Conservation (phyloP, 2,113 vertebrate species). For the Opisthocomus hoazin region DNA sequence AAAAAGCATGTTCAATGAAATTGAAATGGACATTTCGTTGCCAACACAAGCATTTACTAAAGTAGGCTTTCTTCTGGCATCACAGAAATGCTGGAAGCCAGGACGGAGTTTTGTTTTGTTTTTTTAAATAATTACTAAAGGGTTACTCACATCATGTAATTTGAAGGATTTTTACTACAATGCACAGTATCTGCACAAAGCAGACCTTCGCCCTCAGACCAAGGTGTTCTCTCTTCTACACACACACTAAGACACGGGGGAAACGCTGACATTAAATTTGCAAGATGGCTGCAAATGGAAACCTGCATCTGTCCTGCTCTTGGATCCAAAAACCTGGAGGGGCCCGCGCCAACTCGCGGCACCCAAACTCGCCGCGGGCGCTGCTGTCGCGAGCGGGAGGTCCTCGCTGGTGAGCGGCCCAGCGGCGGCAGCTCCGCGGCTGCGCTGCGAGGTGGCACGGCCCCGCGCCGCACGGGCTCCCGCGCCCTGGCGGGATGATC, state of each 20-base stretch:
- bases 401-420: background rate
- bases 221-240: background rate
- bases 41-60: background rate
- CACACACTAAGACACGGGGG: background rate
- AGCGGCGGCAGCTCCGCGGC: background rate
- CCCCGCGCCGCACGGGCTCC: too few relatives aligned
- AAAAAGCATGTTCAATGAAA: background rate
- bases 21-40: background rate
- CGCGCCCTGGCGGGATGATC: rapidly evolving
- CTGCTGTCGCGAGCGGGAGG: rapidly evolving
- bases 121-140: background rate
- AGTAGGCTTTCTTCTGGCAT: background rate
- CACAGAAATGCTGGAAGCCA: background rate
- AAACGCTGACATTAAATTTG: rapidly evolving
- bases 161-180: background rate
- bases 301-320: background rate
- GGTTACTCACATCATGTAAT: background rate
- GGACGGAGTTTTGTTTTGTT: background rate
- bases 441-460: background rate
- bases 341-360: rapidly evolving
- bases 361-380: background rate
- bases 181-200: background rate
- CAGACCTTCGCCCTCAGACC: background rate
- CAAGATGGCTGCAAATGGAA: background rate
- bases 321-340: background rate